phyloP scores from a whole-genome alignment of 2,113 vertebrate genomes.

The Machaerirhynchus nigripectus region DNA sequence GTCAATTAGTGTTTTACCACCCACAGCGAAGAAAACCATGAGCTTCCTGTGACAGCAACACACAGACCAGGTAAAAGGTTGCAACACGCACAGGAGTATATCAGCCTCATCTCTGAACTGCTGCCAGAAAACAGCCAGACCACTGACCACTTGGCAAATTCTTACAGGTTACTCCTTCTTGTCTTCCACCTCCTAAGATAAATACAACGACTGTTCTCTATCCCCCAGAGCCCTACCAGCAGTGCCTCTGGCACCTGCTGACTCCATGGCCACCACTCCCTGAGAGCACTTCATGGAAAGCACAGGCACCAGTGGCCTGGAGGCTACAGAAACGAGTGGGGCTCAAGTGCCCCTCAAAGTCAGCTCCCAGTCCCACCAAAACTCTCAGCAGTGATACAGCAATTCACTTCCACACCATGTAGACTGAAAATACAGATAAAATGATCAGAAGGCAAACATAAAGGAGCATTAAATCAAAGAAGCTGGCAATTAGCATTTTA shows the following conservation, averaged over 20 bases:
- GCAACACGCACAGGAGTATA: not conserved
- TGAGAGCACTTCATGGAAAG: not conserved
- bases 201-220: not conserved
- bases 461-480: not conserved
- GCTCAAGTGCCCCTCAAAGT: not conserved
- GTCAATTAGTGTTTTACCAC: not conserved
- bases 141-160: not conserved
- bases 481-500: not conserved
- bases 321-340: not conserved
- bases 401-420: not conserved
- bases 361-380: not conserved
- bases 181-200: not conserved
- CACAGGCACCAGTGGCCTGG: not conserved
- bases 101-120: not conserved
- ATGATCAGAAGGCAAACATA: not conserved
- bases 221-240: not conserved
- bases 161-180: not conserved
- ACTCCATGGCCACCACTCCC: fast-evolving
- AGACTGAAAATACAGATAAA: not conserved
- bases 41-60: not conserved
- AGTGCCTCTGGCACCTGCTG: not conserved
- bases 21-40: not conserved
- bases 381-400: not conserved
- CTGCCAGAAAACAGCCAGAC: not conserved
- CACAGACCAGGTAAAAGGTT: not conserved